These are phyloP conservation scores for Agapornis canus DNA, from an alignment of 2,797 vertebrate genomes.

Conservation along the genomic window DNA sequence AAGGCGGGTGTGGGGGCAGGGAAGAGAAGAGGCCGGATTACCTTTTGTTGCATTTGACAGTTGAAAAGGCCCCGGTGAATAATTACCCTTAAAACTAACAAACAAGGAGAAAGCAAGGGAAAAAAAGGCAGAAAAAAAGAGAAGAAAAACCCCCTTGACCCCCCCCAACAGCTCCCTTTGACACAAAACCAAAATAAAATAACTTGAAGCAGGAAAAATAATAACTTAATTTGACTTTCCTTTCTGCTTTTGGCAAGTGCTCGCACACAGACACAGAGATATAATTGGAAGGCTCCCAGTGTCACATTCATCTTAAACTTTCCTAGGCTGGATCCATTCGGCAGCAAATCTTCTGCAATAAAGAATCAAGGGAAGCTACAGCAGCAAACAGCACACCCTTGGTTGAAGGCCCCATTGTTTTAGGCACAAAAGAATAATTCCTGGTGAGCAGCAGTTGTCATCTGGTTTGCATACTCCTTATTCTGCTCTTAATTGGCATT, in stretches of 20 bases:
- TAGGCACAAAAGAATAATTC: constrained; percentile 73
- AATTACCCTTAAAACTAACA: constrained; percentile 85
- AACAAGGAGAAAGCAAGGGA: constrained; percentile 60
- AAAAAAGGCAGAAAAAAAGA: constrained; percentile 10
- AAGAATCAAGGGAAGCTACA: background rate
- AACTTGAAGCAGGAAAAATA: background rate
- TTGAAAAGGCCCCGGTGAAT: constrained; percentile 90
- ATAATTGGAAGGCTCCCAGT: background rate
- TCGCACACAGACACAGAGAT: fast-evolving
- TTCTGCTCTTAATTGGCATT: constrained; percentile 75
- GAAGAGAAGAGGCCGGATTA: constrained; percentile 61
- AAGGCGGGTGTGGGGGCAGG: constrained; percentile 40
- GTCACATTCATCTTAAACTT: background rate
- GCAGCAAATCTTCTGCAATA: constrained; percentile 67
- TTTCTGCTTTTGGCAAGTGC: background rate
- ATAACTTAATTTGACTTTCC: background rate
- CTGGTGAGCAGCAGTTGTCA: constrained; percentile 54
- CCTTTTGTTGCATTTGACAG: constrained; percentile 87
- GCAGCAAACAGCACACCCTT: constrained; percentile 68
- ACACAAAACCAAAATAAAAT: constrained; percentile 15
- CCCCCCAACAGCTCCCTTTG: background rate
- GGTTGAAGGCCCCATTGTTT: constrained; percentile 78
- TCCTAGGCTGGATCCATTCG: constrained; percentile 54
- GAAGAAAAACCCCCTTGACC: background rate
- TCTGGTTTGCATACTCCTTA: constrained; percentile 70